Evolutionary conservation across 2,113 vertebrate genomes (phyloP), one percentile per base, ranked within the genome.

Genomic region (Nothocercus nigrocapillus): DNA sequence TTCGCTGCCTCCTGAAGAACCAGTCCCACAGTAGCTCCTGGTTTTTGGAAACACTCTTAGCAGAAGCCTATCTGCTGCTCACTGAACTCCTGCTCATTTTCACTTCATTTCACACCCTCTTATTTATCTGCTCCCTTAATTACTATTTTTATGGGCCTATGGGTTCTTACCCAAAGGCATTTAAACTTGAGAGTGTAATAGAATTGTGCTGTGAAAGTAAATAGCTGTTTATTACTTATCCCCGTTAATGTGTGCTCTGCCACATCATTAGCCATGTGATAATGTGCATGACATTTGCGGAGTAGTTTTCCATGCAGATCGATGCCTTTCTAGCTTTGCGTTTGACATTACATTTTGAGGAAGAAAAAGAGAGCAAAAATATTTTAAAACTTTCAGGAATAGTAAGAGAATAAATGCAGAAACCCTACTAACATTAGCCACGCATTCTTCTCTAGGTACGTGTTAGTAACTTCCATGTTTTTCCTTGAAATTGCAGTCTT

Each of bases 191-290:
- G 87, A 85, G 38, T 88, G 85, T 91, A 89, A 95, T 21, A 83
- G 79, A 51, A 51, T 81, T 81, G 94, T 72, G 88, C 86, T 86
- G 61, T 74, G 83, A 92, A 78, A 72, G 88, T 90, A 67, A 96
- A 90, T 54, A 81, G 88, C 86, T 94, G 88, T 95, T 97, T 94
- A 95, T 93, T 92, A 75, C 90, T 95, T 92, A 84, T 68, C 56
- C 85, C 73, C 78, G 56, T 56, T 95, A 88, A 94, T 88, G 92
- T 92, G 85, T 7, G 7, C 83, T 75, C 47, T 90, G 83, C 80
- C 90, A 90, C 92, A 64, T 95, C 92, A 24, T 95, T 93, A 89
- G 73, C 40, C 77, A 0, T 38, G 83, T 78, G 83, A 67, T 61
- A 95, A 94, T 30, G 86, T 64, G 92, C 16, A 2, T 66, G 72